Conservation (phyloP, 2,113 vertebrate species). For the Podiceps cristatus region DNA sequence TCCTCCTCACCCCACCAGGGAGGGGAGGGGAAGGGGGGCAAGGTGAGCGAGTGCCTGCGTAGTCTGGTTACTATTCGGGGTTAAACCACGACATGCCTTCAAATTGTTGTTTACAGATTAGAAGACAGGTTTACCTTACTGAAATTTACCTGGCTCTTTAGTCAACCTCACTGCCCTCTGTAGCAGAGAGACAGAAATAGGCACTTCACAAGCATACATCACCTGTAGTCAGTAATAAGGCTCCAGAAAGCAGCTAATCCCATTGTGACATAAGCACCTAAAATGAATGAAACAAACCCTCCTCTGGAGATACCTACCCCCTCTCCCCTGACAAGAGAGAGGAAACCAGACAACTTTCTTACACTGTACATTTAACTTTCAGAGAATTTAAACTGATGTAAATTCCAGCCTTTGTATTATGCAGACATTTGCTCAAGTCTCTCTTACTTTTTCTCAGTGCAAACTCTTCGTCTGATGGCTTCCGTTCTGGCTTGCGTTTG, state of each 20-base stretch:
- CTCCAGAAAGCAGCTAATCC: not conserved
- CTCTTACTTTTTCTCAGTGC: slow-evolving; percentile 94
- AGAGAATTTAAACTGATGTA: not conserved
- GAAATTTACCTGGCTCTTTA: not conserved
- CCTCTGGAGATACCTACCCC: not conserved
- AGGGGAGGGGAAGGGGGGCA: too few species aligned
- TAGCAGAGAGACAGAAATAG: not conserved
- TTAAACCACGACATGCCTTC: not conserved
- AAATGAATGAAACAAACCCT: not conserved
- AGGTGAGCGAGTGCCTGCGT: too few species aligned
- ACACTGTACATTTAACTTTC: not conserved
- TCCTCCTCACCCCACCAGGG: too few species aligned
- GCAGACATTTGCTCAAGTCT: not conserved
- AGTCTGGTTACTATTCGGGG: too few species aligned
- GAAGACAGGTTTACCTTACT: not conserved
- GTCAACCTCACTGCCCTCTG: not conserved
- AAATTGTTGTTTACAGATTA: not conserved
- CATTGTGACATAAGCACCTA: not conserved
- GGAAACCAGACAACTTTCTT: not conserved
- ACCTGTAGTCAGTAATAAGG: rapidly evolving
- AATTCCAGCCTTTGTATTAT: not conserved
- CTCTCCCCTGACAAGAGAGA: not conserved
- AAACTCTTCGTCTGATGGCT: slow-evolving; percentile 97
- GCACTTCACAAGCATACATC: not conserved
- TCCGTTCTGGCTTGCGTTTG: slow-evolving; percentile 95